Evolutionary conservation across 2,888 invertebrate species (phyloP), one percentile per base, ranked within the genome.

Genomic region (Drosophila sordidula): DNA sequence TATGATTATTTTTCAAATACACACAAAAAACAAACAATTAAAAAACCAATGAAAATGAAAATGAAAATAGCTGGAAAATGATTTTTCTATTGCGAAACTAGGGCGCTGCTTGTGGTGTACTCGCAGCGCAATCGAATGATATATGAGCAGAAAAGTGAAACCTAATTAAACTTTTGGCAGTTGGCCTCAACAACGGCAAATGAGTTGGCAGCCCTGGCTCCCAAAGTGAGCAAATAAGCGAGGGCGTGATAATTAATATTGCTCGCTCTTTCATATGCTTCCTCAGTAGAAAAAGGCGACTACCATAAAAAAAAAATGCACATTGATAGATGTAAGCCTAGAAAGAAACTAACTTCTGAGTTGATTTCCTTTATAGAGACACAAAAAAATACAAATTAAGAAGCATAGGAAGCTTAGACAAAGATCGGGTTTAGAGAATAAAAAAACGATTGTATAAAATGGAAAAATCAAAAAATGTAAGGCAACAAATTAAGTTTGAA

Each of bases 51-150:
- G 32, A 22, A 44, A 34, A 12, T 12, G 5, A 25, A 38, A 65
- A 66, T 45, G 44, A 57, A 57, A 57, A 73, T 50, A 65, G 32
- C 51, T 36, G 70, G 32, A 14, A 70, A 70, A 75, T 65, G 41
- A 70, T 66, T 57, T 57, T 70, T 46, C 55, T 44, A 57, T 69
- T 72, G 55, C 14, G 44, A 36, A 58, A 68, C 50, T 54, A 38
- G 49, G 56, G 46, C 50, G 39, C 41, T 32, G 9, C 12, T 55
- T 42, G 46, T 29, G 61, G 45, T 22, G n/a, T 29, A 42, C 36
- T 22, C 29, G 22, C 11, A 46, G 11, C n/a, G 5, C 50, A 42
- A 63, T 50, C 34, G 54, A 38, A 70, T 74, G 57, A 74, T 61
- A 50, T 49, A 59, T 56, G 64, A 50, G 39, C 41, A 50, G 45